Conservation (phyloP, 2,797 vertebrate species). For the Octomys mimax region DNA sequence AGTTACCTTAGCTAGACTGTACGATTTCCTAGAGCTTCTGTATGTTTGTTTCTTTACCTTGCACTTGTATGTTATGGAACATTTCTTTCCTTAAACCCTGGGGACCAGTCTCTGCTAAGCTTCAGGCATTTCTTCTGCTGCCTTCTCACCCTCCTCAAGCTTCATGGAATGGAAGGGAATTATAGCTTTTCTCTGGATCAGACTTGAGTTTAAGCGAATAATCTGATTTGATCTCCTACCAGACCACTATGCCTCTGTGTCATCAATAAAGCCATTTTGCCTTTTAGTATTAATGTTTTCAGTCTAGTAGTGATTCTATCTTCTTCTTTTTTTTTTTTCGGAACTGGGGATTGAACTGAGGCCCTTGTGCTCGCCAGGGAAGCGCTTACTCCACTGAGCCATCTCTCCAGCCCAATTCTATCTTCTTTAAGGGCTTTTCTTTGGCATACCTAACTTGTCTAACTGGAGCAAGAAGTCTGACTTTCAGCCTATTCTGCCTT, state of each 20-base stretch:
- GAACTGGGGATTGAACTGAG: too few species aligned
- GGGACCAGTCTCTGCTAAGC: neutral
- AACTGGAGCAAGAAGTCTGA: neutral
- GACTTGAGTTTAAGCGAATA: neutral
- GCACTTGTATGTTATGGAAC: neutral
- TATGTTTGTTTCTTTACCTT: neutral
- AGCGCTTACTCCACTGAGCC: too few species aligned
- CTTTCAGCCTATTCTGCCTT: neutral
- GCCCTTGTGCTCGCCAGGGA: too few species aligned
- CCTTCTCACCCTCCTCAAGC: neutral
- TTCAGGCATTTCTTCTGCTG: neutral
- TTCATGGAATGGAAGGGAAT: neutral
- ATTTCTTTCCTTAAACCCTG: neutral
- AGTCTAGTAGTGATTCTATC: neutral
- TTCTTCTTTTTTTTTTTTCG: neutral
- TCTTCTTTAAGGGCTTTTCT: neutral
- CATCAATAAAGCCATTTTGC: neutral
- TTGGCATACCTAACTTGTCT: slow-evolving; percentile 19
- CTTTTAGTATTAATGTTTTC: slow-evolving; percentile 21
- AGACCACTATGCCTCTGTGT: neutral
- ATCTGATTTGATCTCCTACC: neutral
- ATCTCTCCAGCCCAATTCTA: too few species aligned
- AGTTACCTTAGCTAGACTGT: neutral
- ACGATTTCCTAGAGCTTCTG: neutral
- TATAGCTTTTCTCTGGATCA: neutral